These are phyloP conservation scores for Osmerus mordax DNA, from an alignment of 2,113 vertebrate genomes.

Conservation along the genomic window DNA sequence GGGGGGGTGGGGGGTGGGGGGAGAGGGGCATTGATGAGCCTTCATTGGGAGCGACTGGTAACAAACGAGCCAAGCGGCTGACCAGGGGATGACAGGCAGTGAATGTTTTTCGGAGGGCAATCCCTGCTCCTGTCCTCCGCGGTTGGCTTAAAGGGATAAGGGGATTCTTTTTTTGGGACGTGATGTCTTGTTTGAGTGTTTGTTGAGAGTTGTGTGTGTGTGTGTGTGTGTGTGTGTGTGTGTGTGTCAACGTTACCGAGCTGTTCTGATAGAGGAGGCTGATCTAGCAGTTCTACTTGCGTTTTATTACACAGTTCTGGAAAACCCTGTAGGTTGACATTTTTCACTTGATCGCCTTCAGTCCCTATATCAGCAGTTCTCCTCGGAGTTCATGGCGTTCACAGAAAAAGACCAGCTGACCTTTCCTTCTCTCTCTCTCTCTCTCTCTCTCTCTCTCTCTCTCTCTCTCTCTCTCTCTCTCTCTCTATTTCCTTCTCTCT, in stretches of 20 bases:
- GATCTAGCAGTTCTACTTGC: background rate
- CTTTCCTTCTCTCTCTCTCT: background rate
- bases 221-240: no score
- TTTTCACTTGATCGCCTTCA: background rate
- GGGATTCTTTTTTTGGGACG: background rate
- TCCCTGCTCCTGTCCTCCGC: no score
- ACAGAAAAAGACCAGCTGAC: background rate
- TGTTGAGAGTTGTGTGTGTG: background rate
- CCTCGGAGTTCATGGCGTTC: background rate
- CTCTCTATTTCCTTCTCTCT: no score
- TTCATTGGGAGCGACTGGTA: constrained; percentile 24
- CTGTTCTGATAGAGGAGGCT: background rate
- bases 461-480: background rate
- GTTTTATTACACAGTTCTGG: background rate
- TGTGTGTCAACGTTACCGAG: background rate
- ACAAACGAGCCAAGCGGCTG: constrained; percentile 31
- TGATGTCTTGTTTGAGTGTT: background rate
- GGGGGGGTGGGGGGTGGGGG: no score
- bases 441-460: constrained; percentile 2
- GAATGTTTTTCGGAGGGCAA: background rate
- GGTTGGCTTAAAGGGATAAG: background rate
- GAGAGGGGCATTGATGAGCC: constrained; percentile 29
- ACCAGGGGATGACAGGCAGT: background rate
- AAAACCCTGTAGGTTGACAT: background rate
- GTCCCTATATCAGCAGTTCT: constrained; percentile 9